Percentiles rank a stretch among this genome's conserved stretches.
phyloP scores from a whole-genome alignment of 2,113 vertebrate species.

The Toxostoma redivivum region DNA sequence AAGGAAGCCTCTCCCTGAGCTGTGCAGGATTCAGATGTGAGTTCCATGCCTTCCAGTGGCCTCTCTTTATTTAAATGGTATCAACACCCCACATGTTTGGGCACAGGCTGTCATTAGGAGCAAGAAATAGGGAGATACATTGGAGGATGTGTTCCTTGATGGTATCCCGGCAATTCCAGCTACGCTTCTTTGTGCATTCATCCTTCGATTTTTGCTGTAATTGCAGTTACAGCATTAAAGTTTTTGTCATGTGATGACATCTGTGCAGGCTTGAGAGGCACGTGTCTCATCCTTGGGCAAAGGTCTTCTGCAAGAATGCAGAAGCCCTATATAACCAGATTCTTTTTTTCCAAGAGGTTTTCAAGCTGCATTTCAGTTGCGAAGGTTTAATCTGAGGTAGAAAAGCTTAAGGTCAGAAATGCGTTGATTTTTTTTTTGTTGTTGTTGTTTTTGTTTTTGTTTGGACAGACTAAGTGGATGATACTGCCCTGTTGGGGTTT shows the following conservation, averaged over 20 bases:
- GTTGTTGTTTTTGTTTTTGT: no score
- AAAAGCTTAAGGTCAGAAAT: background rate
- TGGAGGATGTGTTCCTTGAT: background rate
- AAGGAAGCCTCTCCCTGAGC: background rate
- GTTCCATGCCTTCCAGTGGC: background rate
- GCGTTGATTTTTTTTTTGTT: fast-evolving
- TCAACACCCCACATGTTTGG: fast-evolving
- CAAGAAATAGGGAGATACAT: background rate
- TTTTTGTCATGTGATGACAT: background rate
- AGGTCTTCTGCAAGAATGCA: background rate
- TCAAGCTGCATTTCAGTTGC: background rate
- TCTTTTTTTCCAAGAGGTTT: background rate
- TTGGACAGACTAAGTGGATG: background rate
- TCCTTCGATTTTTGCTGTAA: background rate
- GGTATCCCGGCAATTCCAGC: background rate
- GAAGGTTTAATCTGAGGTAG: background rate
- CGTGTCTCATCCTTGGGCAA: background rate
- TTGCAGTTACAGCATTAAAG: background rate
- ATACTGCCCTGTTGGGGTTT: background rate
- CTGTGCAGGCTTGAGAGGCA: background rate
- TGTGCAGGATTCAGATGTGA: background rate
- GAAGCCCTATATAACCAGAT: background rate
- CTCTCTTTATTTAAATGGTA: background rate
- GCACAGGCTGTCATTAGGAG: background rate
- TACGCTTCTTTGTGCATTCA: background rate